Conservation (phyloP, 2,797 vertebrate genomes). For the Helicolenus hilgendorfi region DNA sequence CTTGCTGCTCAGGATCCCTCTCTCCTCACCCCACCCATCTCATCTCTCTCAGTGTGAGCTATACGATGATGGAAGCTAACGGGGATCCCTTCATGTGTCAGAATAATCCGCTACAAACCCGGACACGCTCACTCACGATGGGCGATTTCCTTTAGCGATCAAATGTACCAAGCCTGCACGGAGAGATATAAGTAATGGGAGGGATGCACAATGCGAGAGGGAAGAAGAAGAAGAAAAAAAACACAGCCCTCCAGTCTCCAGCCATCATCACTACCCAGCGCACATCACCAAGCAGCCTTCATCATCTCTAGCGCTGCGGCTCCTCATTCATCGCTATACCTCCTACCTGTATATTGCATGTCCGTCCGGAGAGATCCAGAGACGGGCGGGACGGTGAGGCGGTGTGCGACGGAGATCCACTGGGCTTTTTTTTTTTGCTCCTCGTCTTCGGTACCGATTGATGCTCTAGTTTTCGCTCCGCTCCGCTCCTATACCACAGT, state of each 20-base stretch:
- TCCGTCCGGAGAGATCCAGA: constrained; percentile 73
- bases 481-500: constrained; percentile 64
- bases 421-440: not conserved
- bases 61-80: constrained; percentile 74
- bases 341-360: constrained; percentile 89
- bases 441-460: constrained; percentile 73
- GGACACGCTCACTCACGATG: not conserved
- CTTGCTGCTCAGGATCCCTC: constrained; percentile 72
- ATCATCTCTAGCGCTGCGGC: constrained; percentile 50
- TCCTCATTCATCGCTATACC: constrained; percentile 58
- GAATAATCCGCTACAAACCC: constrained; percentile 36
- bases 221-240: not conserved
- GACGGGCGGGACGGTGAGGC: constrained; percentile 70
- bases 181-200: not conserved
- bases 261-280: constrained; percentile 84
- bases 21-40: constrained; percentile 88
- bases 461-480: constrained; percentile 87
- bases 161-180: not conserved
- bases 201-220: constrained; percentile 2
- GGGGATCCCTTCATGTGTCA: constrained; percentile 74
- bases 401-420: constrained; percentile 57
- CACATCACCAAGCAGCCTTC: constrained; percentile 71
- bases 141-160: not conserved
- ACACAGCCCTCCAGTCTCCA: constrained; percentile 59
- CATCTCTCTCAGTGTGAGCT: constrained; percentile 62